These are phyloP conservation scores for Halcyon senegalensis DNA, from an alignment of 2,113 vertebrate species.

Conservation along the genomic window DNA sequence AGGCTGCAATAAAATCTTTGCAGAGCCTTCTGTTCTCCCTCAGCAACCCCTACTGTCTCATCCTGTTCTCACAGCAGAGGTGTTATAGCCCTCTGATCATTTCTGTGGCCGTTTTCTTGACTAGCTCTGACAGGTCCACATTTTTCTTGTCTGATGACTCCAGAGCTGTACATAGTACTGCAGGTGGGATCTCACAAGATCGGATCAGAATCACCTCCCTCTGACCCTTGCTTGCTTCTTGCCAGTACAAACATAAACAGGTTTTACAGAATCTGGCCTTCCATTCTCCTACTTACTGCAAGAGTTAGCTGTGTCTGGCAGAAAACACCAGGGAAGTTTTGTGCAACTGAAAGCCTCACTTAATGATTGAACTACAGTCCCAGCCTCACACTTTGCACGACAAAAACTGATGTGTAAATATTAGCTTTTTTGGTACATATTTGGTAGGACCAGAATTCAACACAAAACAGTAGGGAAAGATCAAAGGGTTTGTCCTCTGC, in stretches of 20 bases:
- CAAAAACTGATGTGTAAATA: too few species aligned
- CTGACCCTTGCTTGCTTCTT: neutral
- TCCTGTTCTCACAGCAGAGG: neutral
- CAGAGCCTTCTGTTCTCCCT: neutral
- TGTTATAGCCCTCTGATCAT: neutral
- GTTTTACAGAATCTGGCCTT: neutral
- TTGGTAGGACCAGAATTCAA: too few species aligned
- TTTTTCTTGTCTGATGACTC: neutral
- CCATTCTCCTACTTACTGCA: too few species aligned
- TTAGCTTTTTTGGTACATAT: too few species aligned
- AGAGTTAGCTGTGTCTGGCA: too few species aligned
- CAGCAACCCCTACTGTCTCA: neutral
- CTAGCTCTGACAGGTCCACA: too few species aligned
- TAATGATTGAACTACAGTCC: too few species aligned
- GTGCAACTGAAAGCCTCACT: too few species aligned
- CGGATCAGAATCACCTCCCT: neutral
- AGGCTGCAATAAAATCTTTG: neutral
- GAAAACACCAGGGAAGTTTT: too few species aligned
- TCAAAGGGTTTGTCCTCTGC: too few species aligned
- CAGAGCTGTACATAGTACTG: neutral
- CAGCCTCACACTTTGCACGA: too few species aligned
- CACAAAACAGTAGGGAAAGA: too few species aligned
- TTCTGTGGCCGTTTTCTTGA: neutral
- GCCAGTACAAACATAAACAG: accelerated
- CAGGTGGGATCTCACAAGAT: neutral